phyloP scores from a whole-genome alignment of 2,888 invertebrate genomes.

The Drosophila nr. perissopoda region DNA sequence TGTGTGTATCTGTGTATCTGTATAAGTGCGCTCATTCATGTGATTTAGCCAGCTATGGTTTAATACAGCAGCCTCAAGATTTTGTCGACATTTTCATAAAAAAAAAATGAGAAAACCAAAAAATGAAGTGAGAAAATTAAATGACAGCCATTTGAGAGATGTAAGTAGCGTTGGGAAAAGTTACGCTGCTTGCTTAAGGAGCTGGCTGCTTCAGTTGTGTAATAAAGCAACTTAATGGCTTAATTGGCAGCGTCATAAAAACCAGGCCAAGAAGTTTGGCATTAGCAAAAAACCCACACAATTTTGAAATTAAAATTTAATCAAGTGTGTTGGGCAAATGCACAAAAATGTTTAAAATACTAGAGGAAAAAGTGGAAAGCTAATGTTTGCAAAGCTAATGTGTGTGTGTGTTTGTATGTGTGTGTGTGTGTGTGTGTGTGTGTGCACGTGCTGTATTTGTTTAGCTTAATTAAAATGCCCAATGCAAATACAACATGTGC shows the following conservation, averaged over 20 bases:
- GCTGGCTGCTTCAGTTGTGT: slow-evolving; percentile 34
- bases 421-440: slow-evolving; percentile 16
- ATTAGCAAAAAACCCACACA: slow-evolving; percentile 46
- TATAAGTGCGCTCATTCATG: slow-evolving; percentile 69
- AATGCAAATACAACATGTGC: slow-evolving; percentile 49
- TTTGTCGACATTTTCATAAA: slow-evolving; percentile 32
- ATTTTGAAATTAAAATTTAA: slow-evolving; percentile 66
- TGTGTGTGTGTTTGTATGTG: slow-evolving; percentile 21
- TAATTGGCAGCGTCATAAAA: slow-evolving; percentile 69
- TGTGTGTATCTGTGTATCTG: slow-evolving; percentile 4
- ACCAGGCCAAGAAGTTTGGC: slow-evolving; percentile 27
- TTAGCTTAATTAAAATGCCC: slow-evolving; percentile 71
- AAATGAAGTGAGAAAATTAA: slow-evolving; percentile 27
- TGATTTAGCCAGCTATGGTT: slow-evolving; percentile 73
- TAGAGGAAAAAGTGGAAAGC: neutral
- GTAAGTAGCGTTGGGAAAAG: slow-evolving; percentile 2
- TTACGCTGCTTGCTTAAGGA: neutral
- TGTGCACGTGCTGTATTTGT: slow-evolving; percentile 41
- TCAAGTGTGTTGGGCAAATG: slow-evolving; percentile 60
- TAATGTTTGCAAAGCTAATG: neutral
- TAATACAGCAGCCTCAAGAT: slow-evolving; percentile 75
- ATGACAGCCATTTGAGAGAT: slow-evolving; percentile 58
- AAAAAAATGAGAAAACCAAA: slow-evolving; percentile 10
- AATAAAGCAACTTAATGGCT: slow-evolving; percentile 74
- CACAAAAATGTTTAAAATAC: slow-evolving; percentile 27